Evolutionary conservation across 2,888 invertebrate species (phyloP), one percentile per base, ranked within the genome.

Genomic region (Trichogramma dendrolimi): DNA sequence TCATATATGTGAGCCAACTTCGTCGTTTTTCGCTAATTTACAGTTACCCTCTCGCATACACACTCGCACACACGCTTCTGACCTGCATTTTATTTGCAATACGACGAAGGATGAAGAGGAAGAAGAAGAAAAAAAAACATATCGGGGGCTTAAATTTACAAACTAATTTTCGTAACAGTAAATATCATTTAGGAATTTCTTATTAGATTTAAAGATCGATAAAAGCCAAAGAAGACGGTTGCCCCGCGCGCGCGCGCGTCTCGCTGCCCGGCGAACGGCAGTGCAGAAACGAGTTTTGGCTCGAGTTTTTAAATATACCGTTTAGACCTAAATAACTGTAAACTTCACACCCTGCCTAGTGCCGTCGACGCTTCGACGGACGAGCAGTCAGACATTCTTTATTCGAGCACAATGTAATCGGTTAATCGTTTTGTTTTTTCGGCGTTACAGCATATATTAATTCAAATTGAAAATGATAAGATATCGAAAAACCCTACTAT

Each of bases 111-210:
- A 27, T 27, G 27, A 27, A 27, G 27, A 27, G 27, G 27, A 27
- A 27, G 27, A 27, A 27, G 27, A 27, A 27, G 27, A 27, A 27
- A 27, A 27, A 27, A 27, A 50, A 48, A 56, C 52, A 53, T 53
- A 48, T 47, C 14, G 39, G 47, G 51, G 27, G 27, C 27, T 48
- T 43, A n/a, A 57, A 47, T 56, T 52, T 8, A 47, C 38, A 27
- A 61, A 41, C 5, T n/a, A 38, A 57, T 57, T 56, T 48, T n/a
- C 6, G 53, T 57, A 57, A 55, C 50, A 40, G 60, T 14, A 55
- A 27, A 47, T 38, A 39, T 40, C 5, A 4, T 41, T 27, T 4
- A 10, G 4, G 5, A 41, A 50, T 46, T 27, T 52, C 50, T 48
- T 27, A 27, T 27, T 56, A 56, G 55, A 55, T 57, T 53, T 44